Conservation (phyloP, 2,113 vertebrate genomes). For the Chaetorhynchus papuensis region DNA sequence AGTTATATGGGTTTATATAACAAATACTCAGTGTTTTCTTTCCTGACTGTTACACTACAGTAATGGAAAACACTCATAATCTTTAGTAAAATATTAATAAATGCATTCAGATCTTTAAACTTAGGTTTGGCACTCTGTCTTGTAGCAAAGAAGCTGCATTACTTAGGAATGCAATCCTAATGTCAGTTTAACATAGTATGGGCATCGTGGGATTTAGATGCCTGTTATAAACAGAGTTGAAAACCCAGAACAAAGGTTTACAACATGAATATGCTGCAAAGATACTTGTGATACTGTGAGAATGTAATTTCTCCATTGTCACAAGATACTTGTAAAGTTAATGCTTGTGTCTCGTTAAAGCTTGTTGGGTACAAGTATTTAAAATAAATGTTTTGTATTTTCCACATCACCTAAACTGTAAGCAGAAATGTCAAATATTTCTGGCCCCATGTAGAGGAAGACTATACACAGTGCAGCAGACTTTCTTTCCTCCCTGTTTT, state of each 20-base stretch:
- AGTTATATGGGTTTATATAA: background rate
- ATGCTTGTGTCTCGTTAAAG: background rate
- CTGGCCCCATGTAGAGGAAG: background rate
- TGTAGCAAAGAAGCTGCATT: background rate
- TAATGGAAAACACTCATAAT: conserved; percentile 25
- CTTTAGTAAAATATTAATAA: conserved; percentile 54
- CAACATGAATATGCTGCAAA: background rate
- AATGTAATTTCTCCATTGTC: background rate
- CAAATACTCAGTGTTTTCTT: conserved; percentile 10
- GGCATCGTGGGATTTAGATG: background rate
- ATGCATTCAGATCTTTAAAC: background rate
- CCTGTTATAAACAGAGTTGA: background rate
- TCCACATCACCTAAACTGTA: background rate
- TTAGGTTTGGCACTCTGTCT: conserved; percentile 17
- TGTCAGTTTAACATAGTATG: background rate
- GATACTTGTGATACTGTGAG: background rate
- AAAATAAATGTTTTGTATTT: background rate
- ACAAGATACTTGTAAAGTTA: background rate
- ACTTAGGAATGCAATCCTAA: background rate
- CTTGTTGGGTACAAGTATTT: background rate
- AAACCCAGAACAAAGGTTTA: background rate
- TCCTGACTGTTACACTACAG: background rate
- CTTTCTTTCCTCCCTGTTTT: background rate
- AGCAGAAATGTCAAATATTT: background rate
- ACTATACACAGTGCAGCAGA: background rate